A percentile compares a stretch with the other conserved stretches of the same genome.
These are phyloP conservation scores for Mobula hypostoma DNA, from an alignment of 2,113 vertebrate species.

Conservation along the genomic window DNA sequence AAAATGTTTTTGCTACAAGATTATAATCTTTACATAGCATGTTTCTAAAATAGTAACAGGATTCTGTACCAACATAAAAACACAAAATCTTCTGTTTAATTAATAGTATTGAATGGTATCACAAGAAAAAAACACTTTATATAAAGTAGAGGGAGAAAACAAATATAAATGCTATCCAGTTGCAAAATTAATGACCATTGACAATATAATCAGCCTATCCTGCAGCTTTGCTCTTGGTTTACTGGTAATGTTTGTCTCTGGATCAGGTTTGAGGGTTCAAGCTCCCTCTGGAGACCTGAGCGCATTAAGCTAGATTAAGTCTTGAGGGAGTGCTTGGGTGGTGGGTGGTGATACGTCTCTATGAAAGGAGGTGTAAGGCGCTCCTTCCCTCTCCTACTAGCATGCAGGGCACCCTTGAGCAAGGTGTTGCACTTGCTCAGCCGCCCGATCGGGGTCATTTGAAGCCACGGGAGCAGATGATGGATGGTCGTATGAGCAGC, in stretches of 20 bases:
- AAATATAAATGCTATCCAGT: neutral
- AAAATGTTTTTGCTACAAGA: slow-evolving; percentile 11
- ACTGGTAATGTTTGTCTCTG: too few species aligned
- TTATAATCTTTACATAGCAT: slow-evolving; percentile 18
- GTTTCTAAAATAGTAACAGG: neutral
- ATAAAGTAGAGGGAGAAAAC: neutral
- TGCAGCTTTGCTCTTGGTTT: neutral
- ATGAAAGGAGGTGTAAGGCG: too few species aligned
- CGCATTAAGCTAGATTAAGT: neutral
- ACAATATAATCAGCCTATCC: neutral
- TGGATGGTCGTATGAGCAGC: too few species aligned
- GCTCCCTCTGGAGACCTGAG: neutral
- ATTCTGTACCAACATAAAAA: neutral
- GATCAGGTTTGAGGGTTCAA: too few species aligned
- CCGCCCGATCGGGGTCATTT: too few species aligned
- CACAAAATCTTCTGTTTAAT: neutral
- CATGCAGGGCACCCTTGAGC: too few species aligned
- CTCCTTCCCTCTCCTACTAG: too few species aligned
- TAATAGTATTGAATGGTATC: neutral
- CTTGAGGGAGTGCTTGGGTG: neutral
- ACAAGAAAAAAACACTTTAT: neutral
- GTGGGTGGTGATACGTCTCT: too few species aligned
- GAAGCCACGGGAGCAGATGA: too few species aligned
- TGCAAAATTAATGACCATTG: neutral
- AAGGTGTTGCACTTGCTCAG: too few species aligned